A percentile compares a stretch with the other conserved stretches of the same genome.
phyloP scores from a whole-genome alignment of 2,113 vertebrate species.

The Lota lota region DNA sequence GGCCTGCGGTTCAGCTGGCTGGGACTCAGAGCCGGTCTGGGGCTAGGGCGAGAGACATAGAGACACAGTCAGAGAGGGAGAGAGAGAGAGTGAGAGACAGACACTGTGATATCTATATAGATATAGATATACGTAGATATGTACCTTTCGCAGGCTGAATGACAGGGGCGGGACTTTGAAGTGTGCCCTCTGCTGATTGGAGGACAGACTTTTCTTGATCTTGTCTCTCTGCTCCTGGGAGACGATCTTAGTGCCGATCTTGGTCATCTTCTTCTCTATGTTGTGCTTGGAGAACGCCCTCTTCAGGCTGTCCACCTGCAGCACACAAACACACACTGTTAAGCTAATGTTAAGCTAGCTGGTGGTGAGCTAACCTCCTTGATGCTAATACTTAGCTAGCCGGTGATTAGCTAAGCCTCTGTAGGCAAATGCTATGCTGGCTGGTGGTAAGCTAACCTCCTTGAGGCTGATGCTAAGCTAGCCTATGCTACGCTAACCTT shows the following conservation, averaged over 20 bases:
- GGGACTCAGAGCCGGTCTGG: conserved; percentile 49
- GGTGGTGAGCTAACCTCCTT: no score
- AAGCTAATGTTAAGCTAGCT: no score
- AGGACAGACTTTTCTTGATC: conserved; percentile 84
- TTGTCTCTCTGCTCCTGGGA: conserved; percentile 89
- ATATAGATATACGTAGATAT: not conserved
- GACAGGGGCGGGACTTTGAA: conserved; percentile 82
- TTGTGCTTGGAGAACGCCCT: conserved; percentile 94
- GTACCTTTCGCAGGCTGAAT: conserved; percentile 63
- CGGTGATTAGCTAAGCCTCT: no score
- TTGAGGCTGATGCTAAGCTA: no score
- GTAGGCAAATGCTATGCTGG: no score
- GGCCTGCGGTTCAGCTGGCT: conserved; percentile 52
- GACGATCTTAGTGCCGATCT: conserved; percentile 90
- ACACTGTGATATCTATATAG: not conserved
- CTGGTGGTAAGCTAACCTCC: no score
- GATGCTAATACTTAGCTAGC: no score
- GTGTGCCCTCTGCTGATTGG: conserved; percentile 79
- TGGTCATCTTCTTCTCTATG: conserved; percentile 96
- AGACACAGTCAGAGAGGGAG: not conserved
- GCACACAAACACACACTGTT: no score
- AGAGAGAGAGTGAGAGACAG: not conserved
- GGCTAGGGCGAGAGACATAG: conserved; percentile 29
- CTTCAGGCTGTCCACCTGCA: conserved; percentile 90
- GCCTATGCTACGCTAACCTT: no score